Base-by-base conservation (phyloP, 2,113 vertebrate species). In the Bungarus multicinctus region DNA sequence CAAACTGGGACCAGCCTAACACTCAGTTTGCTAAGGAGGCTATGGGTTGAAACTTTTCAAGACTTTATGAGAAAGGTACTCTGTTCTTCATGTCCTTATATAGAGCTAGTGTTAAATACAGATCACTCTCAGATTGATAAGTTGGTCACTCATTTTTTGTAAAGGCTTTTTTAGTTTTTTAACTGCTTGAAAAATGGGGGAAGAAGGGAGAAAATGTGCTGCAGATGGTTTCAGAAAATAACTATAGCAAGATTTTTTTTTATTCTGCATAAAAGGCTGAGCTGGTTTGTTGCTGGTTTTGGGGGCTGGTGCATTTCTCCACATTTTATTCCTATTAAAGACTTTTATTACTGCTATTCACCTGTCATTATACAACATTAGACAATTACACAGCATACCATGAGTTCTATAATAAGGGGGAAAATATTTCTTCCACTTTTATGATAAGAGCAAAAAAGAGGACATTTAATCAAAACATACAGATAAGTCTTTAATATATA, bases 321-420 rank as follows among this genome's bases (percentile, higher is more conserved):
- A 97, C 95, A 96, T 95, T 97, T 96, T 95, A 43, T 95, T 93
- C 95, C 96, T 97, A 96, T 96, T 97, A 96, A 96, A 97, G 95
- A 95, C 95, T 97, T 96, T 96, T 96, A 96, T 97, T 96, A 95
- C 95, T 93, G 95, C 97, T 97, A 97, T 97, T 96, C 96, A 95
- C 97, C 97, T 97, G 97, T 97, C 97, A 96, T 97, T 97, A 96
- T 96, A 96, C 0, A n/a, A 92, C 95, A 96, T 96, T 96, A 97
- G 96, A 96, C 95, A 97, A 97, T 97, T 96, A 97, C 93, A 91
- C 91, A 95, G 94, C 64, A 10, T 94, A 96, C 95, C 86, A 96
- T 43, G 93, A 85, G 90, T 95, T 95, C 95, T 97, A 95, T 93
- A 93, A 96, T 74, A 0, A 90, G 25, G 94, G 95, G 92, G 95